Evolutionary conservation across 2,888 invertebrate species (phyloP), one percentile per base, ranked within the genome.

Genomic region (Cantharis rustica): DNA sequence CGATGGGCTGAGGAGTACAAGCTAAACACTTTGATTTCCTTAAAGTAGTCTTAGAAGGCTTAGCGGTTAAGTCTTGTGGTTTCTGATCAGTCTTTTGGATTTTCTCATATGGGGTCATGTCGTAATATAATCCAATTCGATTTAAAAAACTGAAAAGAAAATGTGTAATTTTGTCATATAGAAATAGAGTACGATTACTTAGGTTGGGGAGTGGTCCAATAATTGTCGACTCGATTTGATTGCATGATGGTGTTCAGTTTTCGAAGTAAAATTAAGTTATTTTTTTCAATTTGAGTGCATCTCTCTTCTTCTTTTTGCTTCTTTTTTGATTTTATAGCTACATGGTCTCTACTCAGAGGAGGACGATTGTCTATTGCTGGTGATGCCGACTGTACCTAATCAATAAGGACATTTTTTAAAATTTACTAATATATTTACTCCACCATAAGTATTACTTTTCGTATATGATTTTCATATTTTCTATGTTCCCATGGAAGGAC

Each of bases 401-500:
- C 31, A 70, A 73, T 47, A 76, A 78, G 68, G 66, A 62, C 63
- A 61, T 62, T 23, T 68, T 23, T 68, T 10, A 11, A 11, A 68
- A 61, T 26, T 2, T 16, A 16, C 1, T 1, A 23, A 9, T 23
- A 23, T 23, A 5, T 63, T 63, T 63, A 63, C 13, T 63, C 11
- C 1, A 64, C 13, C 16, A 0, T 16, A 13, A 64, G 3, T 20
- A 93, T 93, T 89, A 93, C 93, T 89, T 94, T 94, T 79, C 89
- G 88, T 73, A 93, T 89, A 84, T 95, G 95, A 83, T 94, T 92
- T 81, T 92, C 91, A 86, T 91, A 94, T 78, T 93, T 89, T 80
- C 93, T 89, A 69, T 93, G 90, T 83, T 93, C 91, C 93, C 94
- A 94, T 0, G 94, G 95, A 80, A 92, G 90, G 73, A 92, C 89